These are phyloP conservation scores for Xyrichtys novacula DNA, from an alignment of 2,797 vertebrate genomes.

Conservation along the genomic window DNA sequence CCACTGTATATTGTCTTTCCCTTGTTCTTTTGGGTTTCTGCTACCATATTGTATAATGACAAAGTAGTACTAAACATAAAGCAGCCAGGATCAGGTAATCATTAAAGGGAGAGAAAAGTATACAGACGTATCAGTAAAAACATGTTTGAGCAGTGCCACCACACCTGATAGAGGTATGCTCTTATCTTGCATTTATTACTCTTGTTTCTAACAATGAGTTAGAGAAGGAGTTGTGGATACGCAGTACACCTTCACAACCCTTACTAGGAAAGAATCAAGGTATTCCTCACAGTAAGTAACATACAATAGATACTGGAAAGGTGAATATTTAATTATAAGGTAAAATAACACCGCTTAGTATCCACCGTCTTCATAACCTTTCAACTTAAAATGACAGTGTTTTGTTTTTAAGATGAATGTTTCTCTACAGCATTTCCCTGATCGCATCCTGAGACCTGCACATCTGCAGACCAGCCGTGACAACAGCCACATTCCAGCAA, in stretches of 20 bases:
- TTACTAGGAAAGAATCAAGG: background rate
- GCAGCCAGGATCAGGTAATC: background rate
- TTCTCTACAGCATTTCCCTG: constrained; percentile 9
- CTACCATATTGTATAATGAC: background rate
- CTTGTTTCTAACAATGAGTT: constrained; percentile 8
- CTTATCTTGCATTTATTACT: constrained; percentile 22
- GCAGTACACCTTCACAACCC: background rate
- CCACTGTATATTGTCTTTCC: background rate
- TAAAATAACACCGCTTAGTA: background rate
- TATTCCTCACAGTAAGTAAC: background rate
- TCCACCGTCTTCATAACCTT: background rate
- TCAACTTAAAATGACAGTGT: background rate
- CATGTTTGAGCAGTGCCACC: constrained; percentile 48
- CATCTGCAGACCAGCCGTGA: constrained; percentile 31
- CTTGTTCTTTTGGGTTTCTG: background rate
- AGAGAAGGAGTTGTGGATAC: background rate
- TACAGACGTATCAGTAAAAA: background rate
- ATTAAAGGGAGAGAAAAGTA: background rate
- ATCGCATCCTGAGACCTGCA: constrained; percentile 30
- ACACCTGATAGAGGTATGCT: constrained; percentile 33
- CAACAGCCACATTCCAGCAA: constrained; percentile 76
- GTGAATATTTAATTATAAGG: background rate
- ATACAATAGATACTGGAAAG: background rate
- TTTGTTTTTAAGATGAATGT: constrained; percentile 7
- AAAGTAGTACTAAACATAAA: background rate